Evolutionary conservation across 2,113 vertebrate species (phyloP).

Genomic region (Actenoides hombroni): DNA sequence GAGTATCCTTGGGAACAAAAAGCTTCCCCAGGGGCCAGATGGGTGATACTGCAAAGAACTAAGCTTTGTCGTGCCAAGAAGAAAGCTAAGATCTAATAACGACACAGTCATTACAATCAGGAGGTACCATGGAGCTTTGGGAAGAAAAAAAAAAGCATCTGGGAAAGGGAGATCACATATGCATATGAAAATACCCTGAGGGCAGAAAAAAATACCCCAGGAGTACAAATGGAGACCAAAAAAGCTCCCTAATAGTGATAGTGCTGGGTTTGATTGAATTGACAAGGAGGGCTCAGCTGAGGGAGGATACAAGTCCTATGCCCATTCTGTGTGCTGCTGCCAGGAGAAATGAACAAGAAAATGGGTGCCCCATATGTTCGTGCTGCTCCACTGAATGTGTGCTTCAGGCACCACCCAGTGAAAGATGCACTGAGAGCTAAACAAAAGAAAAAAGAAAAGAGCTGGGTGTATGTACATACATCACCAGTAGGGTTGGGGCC

Average conservation of each 20-base stretch:
- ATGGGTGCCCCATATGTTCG: constrained; percentile 46
- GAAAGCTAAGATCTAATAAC: not conserved
- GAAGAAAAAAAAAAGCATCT: not conserved
- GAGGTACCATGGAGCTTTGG: not conserved
- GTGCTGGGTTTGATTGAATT: not conserved
- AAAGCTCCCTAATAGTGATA: not conserved
- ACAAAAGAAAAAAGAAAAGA: not conserved
- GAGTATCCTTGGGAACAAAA: not conserved
- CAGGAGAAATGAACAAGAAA: constrained; percentile 57
- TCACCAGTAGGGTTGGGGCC: not conserved
- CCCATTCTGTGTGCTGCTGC: not conserved
- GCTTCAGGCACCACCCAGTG: constrained; percentile 28
- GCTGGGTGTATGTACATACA: not conserved
- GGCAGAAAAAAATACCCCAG: not conserved
- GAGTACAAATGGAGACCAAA: not conserved
- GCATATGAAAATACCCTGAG: not conserved
- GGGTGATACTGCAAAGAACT: not conserved
- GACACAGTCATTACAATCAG: not conserved
- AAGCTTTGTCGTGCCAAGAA: not conserved
- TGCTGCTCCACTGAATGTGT: not conserved
- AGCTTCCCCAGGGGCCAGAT: not conserved
- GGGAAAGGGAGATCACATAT: not conserved
- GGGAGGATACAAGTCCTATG: not conserved
- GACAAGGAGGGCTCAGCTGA: not conserved
- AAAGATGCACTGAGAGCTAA: not conserved